Percentiles rank a stretch among this genome's conserved stretches.
Evolutionary conservation across 2,888 invertebrate species (phyloP).

Genomic region (Parascotia fuliginaria): DNA sequence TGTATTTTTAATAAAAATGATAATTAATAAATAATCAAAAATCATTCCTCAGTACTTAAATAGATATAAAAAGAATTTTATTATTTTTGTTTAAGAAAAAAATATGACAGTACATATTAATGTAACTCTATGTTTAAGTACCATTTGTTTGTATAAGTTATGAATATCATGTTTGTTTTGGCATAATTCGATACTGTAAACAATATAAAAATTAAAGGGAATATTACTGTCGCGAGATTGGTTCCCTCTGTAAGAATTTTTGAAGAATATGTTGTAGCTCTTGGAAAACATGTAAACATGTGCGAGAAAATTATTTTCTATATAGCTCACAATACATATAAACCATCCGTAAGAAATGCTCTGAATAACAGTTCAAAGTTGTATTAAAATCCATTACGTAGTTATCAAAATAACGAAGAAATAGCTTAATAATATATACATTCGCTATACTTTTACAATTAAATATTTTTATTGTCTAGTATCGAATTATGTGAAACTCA

Average conservation of each 20-base stretch:
- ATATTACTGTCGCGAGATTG: too few species aligned
- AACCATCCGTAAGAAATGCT: too few species aligned
- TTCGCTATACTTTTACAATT: too few species aligned
- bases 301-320: background rate
- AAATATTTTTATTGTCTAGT: background rate
- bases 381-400: too few species aligned
- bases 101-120: slow-evolving; percentile 16
- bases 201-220: background rate
- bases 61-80: background rate
- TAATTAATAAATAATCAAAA: background rate
- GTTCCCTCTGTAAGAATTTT: too few species aligned
- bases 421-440: too few species aligned
- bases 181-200: slow-evolving; percentile 18
- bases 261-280: too few species aligned
- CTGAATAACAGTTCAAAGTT: too few species aligned
- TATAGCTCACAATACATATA: too few species aligned
- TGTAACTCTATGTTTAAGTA: slow-evolving; percentile 13
- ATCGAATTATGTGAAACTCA: slow-evolving; percentile 26
- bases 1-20: background rate
- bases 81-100: background rate
- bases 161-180: slow-evolving; percentile 1
- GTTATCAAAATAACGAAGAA: too few species aligned
- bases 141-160: slow-evolving; percentile 9
- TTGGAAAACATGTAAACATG: too few species aligned
- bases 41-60: background rate